phyloP scores from a whole-genome alignment of 1,140 invertebrate species.

The Hyles euphorbiae region DNA sequence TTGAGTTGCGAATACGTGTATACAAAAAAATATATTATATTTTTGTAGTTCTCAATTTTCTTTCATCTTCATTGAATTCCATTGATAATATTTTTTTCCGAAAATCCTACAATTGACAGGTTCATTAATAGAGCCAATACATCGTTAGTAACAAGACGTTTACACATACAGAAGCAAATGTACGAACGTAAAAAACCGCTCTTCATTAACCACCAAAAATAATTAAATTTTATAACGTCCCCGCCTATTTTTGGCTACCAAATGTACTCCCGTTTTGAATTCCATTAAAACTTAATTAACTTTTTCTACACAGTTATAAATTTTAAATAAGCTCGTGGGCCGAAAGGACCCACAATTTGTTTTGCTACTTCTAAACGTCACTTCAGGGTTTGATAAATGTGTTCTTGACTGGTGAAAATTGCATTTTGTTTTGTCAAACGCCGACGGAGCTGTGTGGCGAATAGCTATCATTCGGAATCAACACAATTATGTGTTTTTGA shows the following conservation, averaged over 20 bases:
- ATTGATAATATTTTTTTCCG: too few species aligned
- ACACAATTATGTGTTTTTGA: too few species aligned
- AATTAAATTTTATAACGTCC: constrained; percentile 70
- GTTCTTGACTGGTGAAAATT: constrained; percentile 52
- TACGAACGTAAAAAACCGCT: constrained; percentile 40
- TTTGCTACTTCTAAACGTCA: constrained; percentile 73
- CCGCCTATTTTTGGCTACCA: constrained; percentile 75
- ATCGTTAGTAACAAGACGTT: constrained; percentile 21
- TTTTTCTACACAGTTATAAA: constrained; percentile 64
- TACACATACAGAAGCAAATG: constrained; percentile 45
- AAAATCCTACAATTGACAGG: too few species aligned
- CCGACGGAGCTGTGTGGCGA: constrained; percentile 39
- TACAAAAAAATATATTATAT: too few species aligned
- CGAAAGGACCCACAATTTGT: constrained; percentile 63
- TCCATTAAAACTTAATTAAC: constrained; percentile 76
- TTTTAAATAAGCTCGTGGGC: constrained; percentile 57
- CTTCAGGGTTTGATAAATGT: constrained; percentile 68
- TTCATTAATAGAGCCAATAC: background rate
- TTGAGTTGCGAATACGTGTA: too few species aligned
- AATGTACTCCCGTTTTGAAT: constrained; percentile 66
- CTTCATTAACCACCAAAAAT: constrained; percentile 60
- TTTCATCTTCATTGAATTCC: too few species aligned
- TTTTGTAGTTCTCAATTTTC: too few species aligned
- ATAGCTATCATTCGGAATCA: too few species aligned
- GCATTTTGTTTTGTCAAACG: constrained; percentile 44